Conservation (phyloP, 2,797 vertebrate species). For the Linurgus olivaceus region DNA sequence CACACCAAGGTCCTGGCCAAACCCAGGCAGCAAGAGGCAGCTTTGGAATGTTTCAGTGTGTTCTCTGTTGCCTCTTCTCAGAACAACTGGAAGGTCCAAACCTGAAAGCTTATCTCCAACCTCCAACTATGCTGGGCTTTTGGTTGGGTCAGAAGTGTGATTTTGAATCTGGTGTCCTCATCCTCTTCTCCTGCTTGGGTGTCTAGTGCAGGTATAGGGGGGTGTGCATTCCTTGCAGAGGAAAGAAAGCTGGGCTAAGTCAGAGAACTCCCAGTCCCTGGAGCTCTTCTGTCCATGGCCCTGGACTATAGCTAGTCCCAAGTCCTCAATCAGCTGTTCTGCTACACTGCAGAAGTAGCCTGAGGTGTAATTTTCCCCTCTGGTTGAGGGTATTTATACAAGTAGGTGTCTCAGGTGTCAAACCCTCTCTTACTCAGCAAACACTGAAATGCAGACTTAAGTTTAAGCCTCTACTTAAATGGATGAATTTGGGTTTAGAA, state of each 20-base stretch:
- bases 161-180: not conserved
- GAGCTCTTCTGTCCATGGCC: not conserved
- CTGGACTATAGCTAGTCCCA: not conserved
- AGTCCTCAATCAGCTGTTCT: not conserved
- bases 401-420: not conserved
- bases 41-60: not conserved
- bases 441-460: not conserved
- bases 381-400: not conserved
- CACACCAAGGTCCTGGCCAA: accelerated
- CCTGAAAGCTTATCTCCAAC: not conserved
- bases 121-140: not conserved
- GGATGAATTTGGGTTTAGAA: not conserved
- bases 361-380: not conserved
- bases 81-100: not conserved
- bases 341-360: not conserved
- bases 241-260: not conserved
- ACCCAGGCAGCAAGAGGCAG: not conserved
- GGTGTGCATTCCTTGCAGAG: not conserved
- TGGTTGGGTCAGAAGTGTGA: not conserved
- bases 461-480: not conserved
- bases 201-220: not conserved
- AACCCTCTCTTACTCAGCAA: not conserved
- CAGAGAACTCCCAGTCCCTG: not conserved
- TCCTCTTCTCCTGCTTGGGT: not conserved
- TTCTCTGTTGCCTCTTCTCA: not conserved